Base-by-base conservation (phyloP, 2,113 vertebrate genomes). In the Silurus meridionalis region DNA sequence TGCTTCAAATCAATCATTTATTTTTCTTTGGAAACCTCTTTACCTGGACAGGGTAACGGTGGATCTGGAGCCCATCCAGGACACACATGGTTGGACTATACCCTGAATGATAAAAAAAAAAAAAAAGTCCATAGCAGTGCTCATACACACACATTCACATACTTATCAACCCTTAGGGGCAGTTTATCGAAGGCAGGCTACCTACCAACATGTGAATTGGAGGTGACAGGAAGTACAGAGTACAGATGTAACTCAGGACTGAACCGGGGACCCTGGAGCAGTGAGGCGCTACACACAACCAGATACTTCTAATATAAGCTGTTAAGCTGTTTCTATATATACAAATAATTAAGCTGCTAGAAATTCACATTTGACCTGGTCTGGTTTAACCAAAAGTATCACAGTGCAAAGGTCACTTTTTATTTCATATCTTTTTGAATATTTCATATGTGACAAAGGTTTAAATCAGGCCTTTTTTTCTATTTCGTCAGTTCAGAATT, bases 291-390 rank as follows among this genome's bases (percentile, higher is more conserved):
- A 28, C 55, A 60, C 25, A 46, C 15, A 80, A 80, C 2, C 15
- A 78, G 23, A 77, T 53, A 4, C 23, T 50, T 74, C 71, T 74
- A 74, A 50, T 75, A 52, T 53, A n/a, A 77, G 69, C 69, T 77
- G 50, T 55, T 77, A 14, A 55, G 6, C 74, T 25, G 52, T 58
- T 37, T 57, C 7, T 50, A 21, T 8, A 50, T 4, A 71, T 55
- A n/a, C 55, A 37, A 37, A 4, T 6, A 60, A 81, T 15, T 55
- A 9, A 66, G 64, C 48, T 66, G 63, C 61, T 67, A 19, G 25
- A 67, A 25, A 82, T 28, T 25, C 23, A 81, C 58, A 25, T 28
- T 25, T 23, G 58, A 23, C 79, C 17, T 23, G 19, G 46, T 63
- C 23, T 5, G 37, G 23, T 3, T 52, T 52, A 69, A 15, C 25